These are phyloP conservation scores for Haplochromis burtoni DNA, from an alignment of 2,113 vertebrate species.

Conservation along the genomic window DNA sequence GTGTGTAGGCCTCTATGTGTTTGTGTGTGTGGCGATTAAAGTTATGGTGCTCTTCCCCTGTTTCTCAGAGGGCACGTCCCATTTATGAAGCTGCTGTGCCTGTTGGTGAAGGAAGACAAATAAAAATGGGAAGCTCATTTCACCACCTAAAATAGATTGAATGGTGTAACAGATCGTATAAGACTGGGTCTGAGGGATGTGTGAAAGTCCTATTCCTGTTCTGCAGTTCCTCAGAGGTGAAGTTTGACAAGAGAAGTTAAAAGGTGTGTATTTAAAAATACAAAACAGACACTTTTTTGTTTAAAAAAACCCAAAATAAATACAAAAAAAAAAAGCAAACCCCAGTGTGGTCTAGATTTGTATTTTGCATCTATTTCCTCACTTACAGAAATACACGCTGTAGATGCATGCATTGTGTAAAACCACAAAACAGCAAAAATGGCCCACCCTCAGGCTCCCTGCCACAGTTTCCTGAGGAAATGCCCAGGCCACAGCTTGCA, in stretches of 20 bases:
- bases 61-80: background rate
- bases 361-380: background rate
- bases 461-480: conserved; percentile 46
- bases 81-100: background rate
- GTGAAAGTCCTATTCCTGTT: background rate
- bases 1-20: background rate
- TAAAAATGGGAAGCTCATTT: background rate
- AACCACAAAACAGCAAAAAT: background rate
- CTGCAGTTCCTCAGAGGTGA: background rate
- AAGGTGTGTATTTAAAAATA: background rate
- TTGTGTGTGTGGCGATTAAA: background rate
- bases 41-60: background rate
- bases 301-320: accelerated
- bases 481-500: background rate
- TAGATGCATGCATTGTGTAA: background rate
- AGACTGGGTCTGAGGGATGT: background rate
- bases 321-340: background rate
- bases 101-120: background rate
- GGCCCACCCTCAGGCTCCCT: background rate
- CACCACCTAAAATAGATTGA: background rate
- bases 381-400: background rate
- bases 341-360: background rate
- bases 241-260: background rate
- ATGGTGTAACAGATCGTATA: background rate
- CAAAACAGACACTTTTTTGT: background rate